A percentile compares a stretch with the other conserved stretches of the same genome.
Conservation (phyloP, 2,888 invertebrate genomes). For the Atrina japonica region DNA sequence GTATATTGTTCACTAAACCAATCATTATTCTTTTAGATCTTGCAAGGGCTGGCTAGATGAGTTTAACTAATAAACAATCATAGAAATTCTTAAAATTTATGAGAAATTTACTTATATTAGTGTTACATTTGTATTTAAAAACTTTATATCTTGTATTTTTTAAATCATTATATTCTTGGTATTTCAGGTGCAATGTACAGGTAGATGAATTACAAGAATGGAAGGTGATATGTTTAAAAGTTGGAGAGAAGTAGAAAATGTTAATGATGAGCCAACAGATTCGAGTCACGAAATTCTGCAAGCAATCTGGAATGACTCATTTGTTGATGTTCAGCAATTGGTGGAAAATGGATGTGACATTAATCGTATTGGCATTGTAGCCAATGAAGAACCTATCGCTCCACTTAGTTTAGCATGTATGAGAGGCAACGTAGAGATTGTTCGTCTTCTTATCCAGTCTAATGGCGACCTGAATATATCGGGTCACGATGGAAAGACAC, state of each 20-base stretch:
- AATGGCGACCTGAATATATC: slow-evolving; percentile 58
- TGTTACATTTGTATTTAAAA: too few relatives aligned
- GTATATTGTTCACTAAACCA: too few relatives aligned
- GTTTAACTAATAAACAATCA: too few relatives aligned
- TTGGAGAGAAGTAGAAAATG: slow-evolving; percentile 2
- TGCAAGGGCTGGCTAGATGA: too few relatives aligned
- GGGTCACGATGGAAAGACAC: slow-evolving; percentile 67
- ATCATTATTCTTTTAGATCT: too few relatives aligned
- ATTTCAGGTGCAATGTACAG: too few relatives aligned
- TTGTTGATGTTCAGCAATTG: slow-evolving; percentile 36
- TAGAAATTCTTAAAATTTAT: too few relatives aligned
- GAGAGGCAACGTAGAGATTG: slow-evolving; percentile 54
- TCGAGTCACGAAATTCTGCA: slow-evolving; percentile 31
- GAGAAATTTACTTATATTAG: too few relatives aligned
- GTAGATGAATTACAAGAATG: too few relatives aligned
- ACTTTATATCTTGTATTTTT: too few relatives aligned
- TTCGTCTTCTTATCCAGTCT: slow-evolving; percentile 53
- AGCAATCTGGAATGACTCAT: slow-evolving; percentile 33
- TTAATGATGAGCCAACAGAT: slow-evolving; percentile 1
- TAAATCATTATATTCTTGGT: too few relatives aligned
- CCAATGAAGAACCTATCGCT: slow-evolving; percentile 34
- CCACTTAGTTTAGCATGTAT: slow-evolving; percentile 65
- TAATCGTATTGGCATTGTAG: slow-evolving; percentile 33
- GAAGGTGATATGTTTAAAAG: too few relatives aligned
- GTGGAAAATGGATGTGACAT: slow-evolving; percentile 41